Percentiles rank a stretch among this genome's conserved stretches.
Conservation (phyloP, 2,113 vertebrate genomes). For the Ondatra zibethicus region DNA sequence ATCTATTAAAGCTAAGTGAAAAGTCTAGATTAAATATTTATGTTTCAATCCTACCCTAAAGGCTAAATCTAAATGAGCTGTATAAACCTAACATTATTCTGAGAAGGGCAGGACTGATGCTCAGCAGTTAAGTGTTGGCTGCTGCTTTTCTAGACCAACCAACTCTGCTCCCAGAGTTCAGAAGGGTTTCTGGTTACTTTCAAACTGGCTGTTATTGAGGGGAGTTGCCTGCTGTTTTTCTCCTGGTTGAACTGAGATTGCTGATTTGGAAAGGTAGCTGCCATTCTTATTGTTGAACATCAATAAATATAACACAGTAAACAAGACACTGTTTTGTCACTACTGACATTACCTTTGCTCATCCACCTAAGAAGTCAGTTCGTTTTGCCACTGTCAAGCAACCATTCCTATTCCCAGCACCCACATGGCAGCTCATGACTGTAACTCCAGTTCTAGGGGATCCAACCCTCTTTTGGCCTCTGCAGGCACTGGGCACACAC, state of each 20-base stretch:
- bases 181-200: slow-evolving; percentile 5
- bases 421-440: neutral
- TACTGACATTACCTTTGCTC: neutral
- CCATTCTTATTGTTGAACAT: neutral
- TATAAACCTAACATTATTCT: neutral
- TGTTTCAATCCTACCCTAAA: neutral
- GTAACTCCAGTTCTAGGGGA: neutral
- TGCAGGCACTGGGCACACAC: neutral
- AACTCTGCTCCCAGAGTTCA: neutral
- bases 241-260: neutral
- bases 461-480: neutral
- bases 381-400: neutral
- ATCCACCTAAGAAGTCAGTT: neutral
- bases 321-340: neutral
- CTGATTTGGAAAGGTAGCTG: neutral
- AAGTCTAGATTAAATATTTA: slow-evolving; percentile 46
- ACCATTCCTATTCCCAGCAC: neutral
- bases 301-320: neutral
- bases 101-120: neutral
- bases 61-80: neutral
- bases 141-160: neutral
- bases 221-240: neutral
- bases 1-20: neutral
- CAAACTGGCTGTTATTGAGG: neutral
- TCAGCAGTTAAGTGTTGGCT: neutral